Conservation (phyloP, 2,797 vertebrate genomes). For the Macropus fuliginosus region DNA sequence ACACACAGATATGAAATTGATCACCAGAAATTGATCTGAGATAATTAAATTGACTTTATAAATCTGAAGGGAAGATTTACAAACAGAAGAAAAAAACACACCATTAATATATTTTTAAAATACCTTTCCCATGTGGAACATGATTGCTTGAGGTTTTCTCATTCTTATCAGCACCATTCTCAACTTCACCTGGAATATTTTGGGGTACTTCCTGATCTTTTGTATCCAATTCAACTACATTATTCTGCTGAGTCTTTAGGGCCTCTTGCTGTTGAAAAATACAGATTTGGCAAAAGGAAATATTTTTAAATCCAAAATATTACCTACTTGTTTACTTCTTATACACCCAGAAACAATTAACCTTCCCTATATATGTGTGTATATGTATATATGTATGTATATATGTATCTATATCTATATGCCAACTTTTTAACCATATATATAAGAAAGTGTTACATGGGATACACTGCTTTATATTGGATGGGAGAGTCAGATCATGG, state of each 20-base stretch:
- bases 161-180: slow-evolving; percentile 70
- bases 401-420: not conserved
- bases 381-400: not conserved
- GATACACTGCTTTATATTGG: not conserved
- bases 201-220: slow-evolving; percentile 69
- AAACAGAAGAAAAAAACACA: slow-evolving; percentile 39
- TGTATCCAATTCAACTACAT: slow-evolving; percentile 70
- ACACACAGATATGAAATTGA: not conserved
- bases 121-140: slow-evolving; percentile 84
- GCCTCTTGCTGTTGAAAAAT: slow-evolving; percentile 74
- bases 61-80: slow-evolving; percentile 30
- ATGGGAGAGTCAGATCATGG: not conserved
- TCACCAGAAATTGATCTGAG: slow-evolving; percentile 24
- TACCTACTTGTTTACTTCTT: slow-evolving; percentile 36
- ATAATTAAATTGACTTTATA: slow-evolving; percentile 27
- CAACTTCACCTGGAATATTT: slow-evolving; percentile 68
- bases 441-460: not conserved
- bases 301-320: slow-evolving; percentile 62
- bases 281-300: slow-evolving; percentile 67
- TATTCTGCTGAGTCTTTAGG: slow-evolving; percentile 77
- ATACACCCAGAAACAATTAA: slow-evolving; percentile 21
- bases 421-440: slow-evolving; percentile 45
- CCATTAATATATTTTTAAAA: slow-evolving; percentile 30
- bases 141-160: slow-evolving; percentile 85
- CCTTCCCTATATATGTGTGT: not conserved